Evolutionary conservation across 2,888 invertebrate species (phyloP).

Genomic region (Ctena decussata): DNA sequence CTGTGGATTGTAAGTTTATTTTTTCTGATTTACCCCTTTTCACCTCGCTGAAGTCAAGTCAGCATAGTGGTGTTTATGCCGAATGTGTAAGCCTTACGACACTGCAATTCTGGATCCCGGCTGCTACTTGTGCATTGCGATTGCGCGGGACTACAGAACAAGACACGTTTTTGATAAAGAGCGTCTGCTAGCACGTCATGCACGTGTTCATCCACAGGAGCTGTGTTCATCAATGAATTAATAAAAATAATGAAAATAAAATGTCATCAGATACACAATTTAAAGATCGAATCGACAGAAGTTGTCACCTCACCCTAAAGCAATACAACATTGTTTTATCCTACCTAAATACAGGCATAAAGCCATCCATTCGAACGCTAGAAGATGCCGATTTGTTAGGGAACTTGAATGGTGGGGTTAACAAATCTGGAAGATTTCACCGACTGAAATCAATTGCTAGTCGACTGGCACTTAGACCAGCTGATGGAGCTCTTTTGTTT

Average conservation of each 20-base stretch:
- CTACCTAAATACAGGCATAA: conserved; percentile 48
- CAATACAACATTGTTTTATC: conserved; percentile 60
- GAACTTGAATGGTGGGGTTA: conserved; percentile 10
- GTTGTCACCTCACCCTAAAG: conserved; percentile 22
- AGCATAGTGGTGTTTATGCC: no score
- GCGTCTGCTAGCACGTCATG: neutral
- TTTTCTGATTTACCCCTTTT: no score
- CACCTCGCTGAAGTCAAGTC: no score
- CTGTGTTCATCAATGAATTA: no score
- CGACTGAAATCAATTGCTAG: conserved; percentile 49
- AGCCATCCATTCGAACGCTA: conserved; percentile 33
- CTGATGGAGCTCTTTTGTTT: conserved; percentile 53
- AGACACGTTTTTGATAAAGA: neutral
- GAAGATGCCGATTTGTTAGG: conserved; percentile 41
- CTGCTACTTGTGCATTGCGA: no score
- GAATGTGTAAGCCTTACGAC: no score
- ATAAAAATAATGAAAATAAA: neutral
- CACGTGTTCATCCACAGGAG: no score
- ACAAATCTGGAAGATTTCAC: neutral
- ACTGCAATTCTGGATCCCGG: no score
- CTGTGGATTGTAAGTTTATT: no score
- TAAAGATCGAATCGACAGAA: neutral
- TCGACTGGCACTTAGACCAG: conserved; percentile 26
- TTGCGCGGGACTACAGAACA: no score
- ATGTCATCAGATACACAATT: neutral